Conservation (phyloP, 2,888 invertebrate species). For the Torymus auratus region DNA sequence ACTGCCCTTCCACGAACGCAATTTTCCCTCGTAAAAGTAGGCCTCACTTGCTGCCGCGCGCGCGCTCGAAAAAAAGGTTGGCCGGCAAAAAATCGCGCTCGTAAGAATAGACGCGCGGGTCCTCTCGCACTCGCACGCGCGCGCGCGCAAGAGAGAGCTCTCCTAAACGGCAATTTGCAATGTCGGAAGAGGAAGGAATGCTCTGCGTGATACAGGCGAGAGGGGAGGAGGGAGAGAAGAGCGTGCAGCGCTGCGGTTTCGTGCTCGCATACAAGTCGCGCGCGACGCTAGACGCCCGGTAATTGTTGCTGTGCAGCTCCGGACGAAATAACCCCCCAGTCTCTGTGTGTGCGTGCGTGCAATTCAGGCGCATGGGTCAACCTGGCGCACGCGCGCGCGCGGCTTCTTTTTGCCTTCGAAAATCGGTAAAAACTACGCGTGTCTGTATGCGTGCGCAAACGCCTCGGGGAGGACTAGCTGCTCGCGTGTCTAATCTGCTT, state of each 20-base stretch:
- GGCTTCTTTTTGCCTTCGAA: slow-evolving; percentile 27
- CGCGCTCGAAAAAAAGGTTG: background rate
- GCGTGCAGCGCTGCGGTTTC: slow-evolving; percentile 42
- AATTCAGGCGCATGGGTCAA: too few species aligned
- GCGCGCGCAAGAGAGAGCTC: background rate
- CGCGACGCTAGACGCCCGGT: slow-evolving; percentile 49
- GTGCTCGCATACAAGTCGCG: slow-evolving; percentile 23
- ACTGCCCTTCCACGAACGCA: slow-evolving; percentile 56
- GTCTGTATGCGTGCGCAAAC: background rate
- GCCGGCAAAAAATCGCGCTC: slow-evolving; percentile 4
- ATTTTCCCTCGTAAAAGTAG: slow-evolving; percentile 56
- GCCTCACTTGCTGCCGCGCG: slow-evolving; percentile 10
- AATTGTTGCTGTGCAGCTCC: slow-evolving; percentile 40
- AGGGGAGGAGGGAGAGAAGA: background rate
- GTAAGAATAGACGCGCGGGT: slow-evolving; percentile 47
- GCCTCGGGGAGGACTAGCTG: slow-evolving; percentile 14
- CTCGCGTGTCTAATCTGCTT: slow-evolving; percentile 3
- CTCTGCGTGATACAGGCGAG: slow-evolving; percentile 40
- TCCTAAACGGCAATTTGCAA: slow-evolving; percentile 58
- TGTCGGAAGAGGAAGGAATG: slow-evolving; percentile 59
- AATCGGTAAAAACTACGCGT: slow-evolving; percentile 44
- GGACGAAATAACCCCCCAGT: slow-evolving; percentile 39
- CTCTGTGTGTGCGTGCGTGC: background rate
- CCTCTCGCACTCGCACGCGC: background rate
- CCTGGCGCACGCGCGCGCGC: slow-evolving; percentile 9